A percentile compares a stretch with the other conserved stretches of the same genome.
Conservation (phyloP, 2,888 invertebrate genomes). For the Brachyptera putata region DNA sequence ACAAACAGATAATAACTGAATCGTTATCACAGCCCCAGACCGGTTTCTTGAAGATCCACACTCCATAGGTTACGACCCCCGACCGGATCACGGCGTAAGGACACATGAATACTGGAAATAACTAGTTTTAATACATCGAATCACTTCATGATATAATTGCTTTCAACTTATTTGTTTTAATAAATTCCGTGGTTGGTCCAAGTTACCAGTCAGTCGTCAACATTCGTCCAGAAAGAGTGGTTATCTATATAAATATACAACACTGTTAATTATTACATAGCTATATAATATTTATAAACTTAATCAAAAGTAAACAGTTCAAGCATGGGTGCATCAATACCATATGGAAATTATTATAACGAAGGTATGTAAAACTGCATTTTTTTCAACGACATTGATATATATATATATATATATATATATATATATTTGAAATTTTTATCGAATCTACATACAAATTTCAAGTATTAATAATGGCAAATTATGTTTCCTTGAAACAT, state of each 20-base stretch:
- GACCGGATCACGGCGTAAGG: conserved; percentile 7
- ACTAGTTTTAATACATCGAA: background rate
- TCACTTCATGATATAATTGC: conserved; percentile 1
- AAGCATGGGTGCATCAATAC: conserved; percentile 5
- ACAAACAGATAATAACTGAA: background rate
- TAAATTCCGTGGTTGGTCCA: too few relatives aligned
- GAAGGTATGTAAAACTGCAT: background rate
- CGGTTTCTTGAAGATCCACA: conserved; percentile 3
- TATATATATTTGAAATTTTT: too few relatives aligned
- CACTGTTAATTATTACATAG: background rate
- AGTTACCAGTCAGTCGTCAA: too few relatives aligned
- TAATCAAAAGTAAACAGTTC: too few relatives aligned
- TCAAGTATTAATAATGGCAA: too few relatives aligned
- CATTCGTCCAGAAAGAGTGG: background rate
- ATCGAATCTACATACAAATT: too few relatives aligned
- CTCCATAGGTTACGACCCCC: conserved; percentile 6
- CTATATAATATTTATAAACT: too few relatives aligned
- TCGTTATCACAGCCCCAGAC: too few relatives aligned
- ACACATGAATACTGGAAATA: conserved; percentile 7
- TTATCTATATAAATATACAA: background rate
- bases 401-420: too few relatives aligned
- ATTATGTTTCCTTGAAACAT: too few relatives aligned
- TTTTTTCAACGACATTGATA: too few relatives aligned
- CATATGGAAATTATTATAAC: conserved; percentile 6
- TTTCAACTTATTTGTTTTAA: conserved; percentile 11